A percentile compares a stretch with the other conserved stretches of the same genome.
Conservation (phyloP, 2,797 vertebrate species). For the Sebastes diaconus region DNA sequence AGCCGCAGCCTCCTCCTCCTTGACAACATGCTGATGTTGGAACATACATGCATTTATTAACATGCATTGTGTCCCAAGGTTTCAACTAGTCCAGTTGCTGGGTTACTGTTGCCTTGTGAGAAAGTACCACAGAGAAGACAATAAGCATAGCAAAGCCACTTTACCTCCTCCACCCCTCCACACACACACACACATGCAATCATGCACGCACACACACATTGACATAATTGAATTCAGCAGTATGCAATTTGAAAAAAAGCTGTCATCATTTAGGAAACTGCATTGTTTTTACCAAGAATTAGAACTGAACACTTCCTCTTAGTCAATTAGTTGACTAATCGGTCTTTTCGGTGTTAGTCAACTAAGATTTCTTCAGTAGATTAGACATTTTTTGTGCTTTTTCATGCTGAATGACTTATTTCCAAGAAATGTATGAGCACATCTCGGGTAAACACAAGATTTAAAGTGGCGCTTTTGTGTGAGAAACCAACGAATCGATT, state of each 20-base stretch:
- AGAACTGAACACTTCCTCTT: neutral
- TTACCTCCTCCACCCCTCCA: neutral
- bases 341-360: too few species aligned
- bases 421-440: too few species aligned
- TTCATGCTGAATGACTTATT: too few species aligned
- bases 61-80: constrained; percentile 40
- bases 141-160: constrained; percentile 32
- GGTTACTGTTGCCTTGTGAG: constrained; percentile 82
- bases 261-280: neutral
- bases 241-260: neutral
- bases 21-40: constrained; percentile 29
- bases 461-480: too few species aligned
- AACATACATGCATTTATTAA: constrained; percentile 59
- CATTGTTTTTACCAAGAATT: neutral
- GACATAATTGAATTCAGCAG: neutral
- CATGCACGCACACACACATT: neutral
- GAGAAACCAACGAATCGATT: too few species aligned
- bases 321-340: too few species aligned
- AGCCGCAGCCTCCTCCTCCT: neutral
- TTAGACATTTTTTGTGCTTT: too few species aligned
- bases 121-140: constrained; percentile 48
- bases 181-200: neutral
- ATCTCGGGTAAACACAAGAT: too few species aligned
- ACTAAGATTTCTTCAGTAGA: too few species aligned
- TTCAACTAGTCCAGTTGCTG: constrained; percentile 81